phyloP scores from a whole-genome alignment of 2,888 invertebrate genomes.

The Drosophila prolongata region DNA sequence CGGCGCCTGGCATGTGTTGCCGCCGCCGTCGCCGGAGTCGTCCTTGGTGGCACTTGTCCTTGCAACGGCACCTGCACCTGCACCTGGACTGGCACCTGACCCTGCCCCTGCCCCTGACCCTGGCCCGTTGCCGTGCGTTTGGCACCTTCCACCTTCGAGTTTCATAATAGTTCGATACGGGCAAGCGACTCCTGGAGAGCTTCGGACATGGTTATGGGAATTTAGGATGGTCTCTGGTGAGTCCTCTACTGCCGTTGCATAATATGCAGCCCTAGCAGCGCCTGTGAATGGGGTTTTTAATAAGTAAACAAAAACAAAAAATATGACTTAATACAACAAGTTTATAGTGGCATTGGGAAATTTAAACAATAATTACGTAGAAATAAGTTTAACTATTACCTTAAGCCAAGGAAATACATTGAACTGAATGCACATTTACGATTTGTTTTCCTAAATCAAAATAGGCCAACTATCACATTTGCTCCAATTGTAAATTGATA shows the following conservation, averaged over 20 bases:
- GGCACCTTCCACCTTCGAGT: slow-evolving; percentile 67
- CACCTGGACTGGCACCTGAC: slow-evolving; percentile 25
- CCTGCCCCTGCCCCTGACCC: slow-evolving; percentile 38
- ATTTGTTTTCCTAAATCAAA: no score
- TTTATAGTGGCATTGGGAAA: no score
- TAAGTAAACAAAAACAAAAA: no score
- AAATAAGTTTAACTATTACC: no score
- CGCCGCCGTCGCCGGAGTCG: slow-evolving; percentile 31
- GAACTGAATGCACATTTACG: no score
- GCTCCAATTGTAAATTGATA: background rate
- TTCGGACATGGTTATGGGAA: slow-evolving; percentile 47
- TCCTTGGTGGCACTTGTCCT: slow-evolving; percentile 43
- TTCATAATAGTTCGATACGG: slow-evolving; percentile 69
- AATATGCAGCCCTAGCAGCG: slow-evolving; percentile 45
- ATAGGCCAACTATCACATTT: background rate
- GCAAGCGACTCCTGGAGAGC: slow-evolving; percentile 43
- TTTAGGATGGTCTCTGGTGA: background rate
- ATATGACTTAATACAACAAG: no score
- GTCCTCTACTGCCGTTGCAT: slow-evolving; percentile 59
- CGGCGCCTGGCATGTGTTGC: slow-evolving; percentile 62
- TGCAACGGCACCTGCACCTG: slow-evolving; percentile 28
- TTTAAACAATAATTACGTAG: no score
- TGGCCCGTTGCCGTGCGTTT: slow-evolving; percentile 58
- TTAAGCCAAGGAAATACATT: no score
- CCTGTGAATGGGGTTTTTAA: background rate